Conservation (phyloP, 2,113 vertebrate genomes). For the Pteronura brasiliensis region DNA sequence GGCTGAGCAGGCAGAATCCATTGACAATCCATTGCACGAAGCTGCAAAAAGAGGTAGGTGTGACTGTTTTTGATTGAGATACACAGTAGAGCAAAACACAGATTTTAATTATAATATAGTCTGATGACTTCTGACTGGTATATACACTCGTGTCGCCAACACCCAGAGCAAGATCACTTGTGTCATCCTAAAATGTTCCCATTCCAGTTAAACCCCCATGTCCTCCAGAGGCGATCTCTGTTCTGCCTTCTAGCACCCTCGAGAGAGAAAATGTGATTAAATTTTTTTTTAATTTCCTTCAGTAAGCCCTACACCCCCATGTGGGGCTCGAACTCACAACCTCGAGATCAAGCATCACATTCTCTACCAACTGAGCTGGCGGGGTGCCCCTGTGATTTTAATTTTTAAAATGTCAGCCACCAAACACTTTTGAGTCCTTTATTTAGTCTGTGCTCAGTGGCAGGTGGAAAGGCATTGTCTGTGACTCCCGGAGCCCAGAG, state of each 20-base stretch:
- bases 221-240: not conserved
- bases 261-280: not conserved
- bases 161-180: not conserved
- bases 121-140: not conserved
- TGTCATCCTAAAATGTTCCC: not conserved
- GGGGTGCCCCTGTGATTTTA: not conserved
- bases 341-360: rapidly evolving
- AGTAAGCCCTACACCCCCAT: not conserved
- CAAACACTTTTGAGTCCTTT: not conserved
- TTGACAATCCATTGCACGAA: constrained; percentile 98
- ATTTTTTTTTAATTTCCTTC: not conserved
- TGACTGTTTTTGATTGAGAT: constrained; percentile 5
- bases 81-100: not conserved
- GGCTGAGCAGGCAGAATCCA: constrained; percentile 95
- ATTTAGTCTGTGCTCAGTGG: not conserved
- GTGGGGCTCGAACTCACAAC: not conserved
- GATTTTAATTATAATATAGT: not conserved
- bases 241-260: not conserved
- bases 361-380: not conserved
- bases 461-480: not conserved
- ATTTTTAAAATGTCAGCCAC: not conserved
- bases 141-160: not conserved
- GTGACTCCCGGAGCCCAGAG: not conserved
- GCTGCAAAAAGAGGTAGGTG: constrained; percentile 95
- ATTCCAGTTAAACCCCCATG: not conserved